Evolutionary conservation across 2,888 invertebrate genomes (phyloP), one percentile per base, ranked within the genome.

Genomic region (Lasioglossum pauxillum): DNA sequence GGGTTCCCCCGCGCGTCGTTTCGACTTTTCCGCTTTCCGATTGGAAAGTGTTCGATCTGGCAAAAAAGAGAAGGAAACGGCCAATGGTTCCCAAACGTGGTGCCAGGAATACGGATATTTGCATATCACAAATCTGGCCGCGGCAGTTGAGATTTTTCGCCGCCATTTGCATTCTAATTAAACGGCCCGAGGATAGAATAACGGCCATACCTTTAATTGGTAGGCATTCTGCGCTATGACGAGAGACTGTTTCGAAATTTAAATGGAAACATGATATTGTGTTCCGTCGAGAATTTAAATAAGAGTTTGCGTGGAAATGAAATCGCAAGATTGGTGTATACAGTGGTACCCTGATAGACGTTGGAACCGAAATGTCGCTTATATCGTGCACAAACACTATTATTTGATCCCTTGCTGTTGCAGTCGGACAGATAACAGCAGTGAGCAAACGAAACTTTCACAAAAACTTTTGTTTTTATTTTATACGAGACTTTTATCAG

Each of bases 151-250:
- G 84, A 60, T 84, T 85, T 84, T 80, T 77, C 77, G 69, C 49
- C n/a, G 27, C 41, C 74, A 80, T 84, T 85, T 85, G 85, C 85
- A 78, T 84, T 80, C 77, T 46, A 83, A 80, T 85, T 84, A 81
- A 84, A 84, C 64, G 64, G 23, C 19, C 35, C 53, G 44, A 75
- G 69, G 69, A 78, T 75, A 46, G 73, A 57, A 78, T 71, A 64
- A 72, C 85, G 71, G 19, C 14, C 27, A 27, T 35, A 31, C 49
- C 35, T 72, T 84, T 83, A 64, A 75, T 83, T 64, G 49, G 57
- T 49, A 27, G 57, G 57, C 44, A 57, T 46, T 67, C 64, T 5
- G 27, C 16, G 31, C 38, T 31, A 19, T 38, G 49, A 38, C 31
- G 46, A 49, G 64, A 23, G 67, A 31, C 60, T 64, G 76, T 41